Evolutionary conservation across 1,140 invertebrate species (phyloP).

Genomic region (Drosophila mojavensis): DNA sequence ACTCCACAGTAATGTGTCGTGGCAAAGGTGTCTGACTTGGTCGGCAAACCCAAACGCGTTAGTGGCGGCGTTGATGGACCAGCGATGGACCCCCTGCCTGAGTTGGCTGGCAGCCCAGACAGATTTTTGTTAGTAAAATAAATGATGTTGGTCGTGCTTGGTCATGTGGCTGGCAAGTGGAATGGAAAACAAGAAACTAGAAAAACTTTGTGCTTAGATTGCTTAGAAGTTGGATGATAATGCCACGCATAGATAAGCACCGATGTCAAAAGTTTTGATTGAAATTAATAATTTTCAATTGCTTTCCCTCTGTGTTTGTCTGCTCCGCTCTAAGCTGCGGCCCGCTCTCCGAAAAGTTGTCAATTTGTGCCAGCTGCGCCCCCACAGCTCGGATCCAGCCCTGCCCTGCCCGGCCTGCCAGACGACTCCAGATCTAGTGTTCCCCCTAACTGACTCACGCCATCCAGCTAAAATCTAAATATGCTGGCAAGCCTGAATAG

Average conservation of each 20-base stretch:
- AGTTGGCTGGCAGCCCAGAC: neutral
- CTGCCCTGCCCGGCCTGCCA: neutral
- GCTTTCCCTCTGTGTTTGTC: conserved; percentile 13
- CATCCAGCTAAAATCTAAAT: conserved; percentile 63
- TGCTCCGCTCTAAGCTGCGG: neutral
- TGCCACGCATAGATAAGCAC: conserved; percentile 72
- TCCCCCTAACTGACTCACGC: conserved; percentile 21
- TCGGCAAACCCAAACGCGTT: conserved; percentile 2
- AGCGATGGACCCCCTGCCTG: neutral
- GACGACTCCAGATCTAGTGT: conserved; percentile 9
- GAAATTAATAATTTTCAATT: conserved; percentile 79
- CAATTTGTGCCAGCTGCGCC: conserved; percentile 54
- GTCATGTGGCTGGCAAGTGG: conserved; percentile 30
- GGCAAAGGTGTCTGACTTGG: too few species aligned
- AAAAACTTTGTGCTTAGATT: conserved; percentile 57
- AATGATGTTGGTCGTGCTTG: conserved; percentile 54
- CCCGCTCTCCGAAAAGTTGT: conserved; percentile 48
- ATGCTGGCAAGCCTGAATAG: conserved; percentile 61
- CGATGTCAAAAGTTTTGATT: conserved; percentile 74
- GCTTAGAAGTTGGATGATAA: conserved; percentile 44
- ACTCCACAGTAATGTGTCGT: too few species aligned
- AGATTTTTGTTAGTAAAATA: conserved; percentile 43
- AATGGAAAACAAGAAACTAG: conserved; percentile 29
- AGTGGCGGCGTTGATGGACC: conserved; percentile 31
- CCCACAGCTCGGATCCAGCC: neutral